These are phyloP conservation scores for Eutrigla gurnardus DNA, from an alignment of 2,797 vertebrate genomes.

Conservation along the genomic window DNA sequence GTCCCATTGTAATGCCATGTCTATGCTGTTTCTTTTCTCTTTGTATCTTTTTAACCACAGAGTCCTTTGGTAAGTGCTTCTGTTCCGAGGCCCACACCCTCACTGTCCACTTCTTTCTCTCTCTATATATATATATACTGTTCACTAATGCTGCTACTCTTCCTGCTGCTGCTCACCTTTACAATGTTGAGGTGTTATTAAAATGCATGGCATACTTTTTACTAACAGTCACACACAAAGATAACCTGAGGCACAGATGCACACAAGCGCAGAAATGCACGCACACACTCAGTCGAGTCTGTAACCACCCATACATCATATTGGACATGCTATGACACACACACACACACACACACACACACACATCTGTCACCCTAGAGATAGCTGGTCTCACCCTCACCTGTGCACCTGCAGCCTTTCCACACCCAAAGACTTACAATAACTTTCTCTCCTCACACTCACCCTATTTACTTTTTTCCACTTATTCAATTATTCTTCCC, in stretches of 20 bases:
- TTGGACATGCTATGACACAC: conserved; percentile 4
- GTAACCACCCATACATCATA: conserved; percentile 24
- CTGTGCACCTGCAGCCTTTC: conserved; percentile 78
- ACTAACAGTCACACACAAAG: conserved; percentile 89
- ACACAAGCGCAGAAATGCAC: conserved; percentile 39
- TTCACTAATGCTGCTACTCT: conserved; percentile 83
- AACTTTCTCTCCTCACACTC: conserved; percentile 71
- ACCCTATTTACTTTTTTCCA: conserved; percentile 76
- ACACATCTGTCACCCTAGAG: conserved; percentile 56
- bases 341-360: conserved; percentile 13
- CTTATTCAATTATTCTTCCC: conserved; percentile 69
- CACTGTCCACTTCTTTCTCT: conserved; percentile 71
- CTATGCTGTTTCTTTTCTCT: conserved; percentile 99
- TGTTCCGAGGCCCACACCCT: conserved; percentile 94
- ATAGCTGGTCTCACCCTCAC: conserved; percentile 74
- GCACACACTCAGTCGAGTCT: not conserved
- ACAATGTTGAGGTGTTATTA: conserved; percentile 88
- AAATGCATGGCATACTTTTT: conserved; percentile 98
- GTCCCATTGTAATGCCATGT: conserved; percentile 95
- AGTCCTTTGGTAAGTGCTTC: conserved; percentile 99
- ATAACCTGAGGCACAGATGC: conserved; percentile 70
- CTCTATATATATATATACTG: conserved; percentile 73
- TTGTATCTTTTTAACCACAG: conserved; percentile 99
- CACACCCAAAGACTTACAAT: conserved; percentile 68
- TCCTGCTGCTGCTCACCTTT: conserved; percentile 90